phyloP scores from a whole-genome alignment of 1,140 invertebrate species.

The Meloidogyne exigua region DNA sequence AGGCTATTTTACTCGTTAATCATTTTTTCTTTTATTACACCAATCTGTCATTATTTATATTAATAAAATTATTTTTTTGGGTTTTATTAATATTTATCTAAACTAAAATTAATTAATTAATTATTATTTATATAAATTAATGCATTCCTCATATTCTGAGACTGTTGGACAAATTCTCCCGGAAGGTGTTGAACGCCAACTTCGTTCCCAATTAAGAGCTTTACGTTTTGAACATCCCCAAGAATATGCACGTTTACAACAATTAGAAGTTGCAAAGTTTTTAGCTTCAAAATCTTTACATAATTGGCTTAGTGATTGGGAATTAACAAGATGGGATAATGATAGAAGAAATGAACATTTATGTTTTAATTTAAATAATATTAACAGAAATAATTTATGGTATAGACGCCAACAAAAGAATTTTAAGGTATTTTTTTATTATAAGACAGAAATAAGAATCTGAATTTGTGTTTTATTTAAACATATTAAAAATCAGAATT shows the following conservation, averaged over 20 bases:
- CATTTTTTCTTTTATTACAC: not conserved
- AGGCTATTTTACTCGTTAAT: not conserved
- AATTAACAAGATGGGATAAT: constrained; percentile 9
- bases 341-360: constrained; percentile 2
- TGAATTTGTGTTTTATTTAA: not conserved
- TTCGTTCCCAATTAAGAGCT: constrained; percentile 5
- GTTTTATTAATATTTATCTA: not conserved
- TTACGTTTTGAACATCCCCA: constrained; percentile 23
- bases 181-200: constrained; percentile 6
- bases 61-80: not conserved
- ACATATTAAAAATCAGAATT: not conserved
- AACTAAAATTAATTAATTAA: not conserved
- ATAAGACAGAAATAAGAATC: not conserved
- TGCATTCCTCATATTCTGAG: not conserved
- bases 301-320: constrained; percentile 30
- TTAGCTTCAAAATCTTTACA: constrained; percentile 22
- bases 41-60: constrained; percentile 1
- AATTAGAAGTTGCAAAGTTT: constrained; percentile 23
- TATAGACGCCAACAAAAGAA: not conserved
- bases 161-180: not conserved
- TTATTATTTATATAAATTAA: not conserved
- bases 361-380: not conserved
- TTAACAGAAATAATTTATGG: not conserved
- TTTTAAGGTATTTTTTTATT: not conserved
- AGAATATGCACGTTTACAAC: constrained; percentile 20